A percentile compares a stretch with the other conserved stretches of the same genome.
These are phyloP conservation scores for Lasioglossum malachurum DNA, from an alignment of 2,888 invertebrate genomes.

Conservation along the genomic window DNA sequence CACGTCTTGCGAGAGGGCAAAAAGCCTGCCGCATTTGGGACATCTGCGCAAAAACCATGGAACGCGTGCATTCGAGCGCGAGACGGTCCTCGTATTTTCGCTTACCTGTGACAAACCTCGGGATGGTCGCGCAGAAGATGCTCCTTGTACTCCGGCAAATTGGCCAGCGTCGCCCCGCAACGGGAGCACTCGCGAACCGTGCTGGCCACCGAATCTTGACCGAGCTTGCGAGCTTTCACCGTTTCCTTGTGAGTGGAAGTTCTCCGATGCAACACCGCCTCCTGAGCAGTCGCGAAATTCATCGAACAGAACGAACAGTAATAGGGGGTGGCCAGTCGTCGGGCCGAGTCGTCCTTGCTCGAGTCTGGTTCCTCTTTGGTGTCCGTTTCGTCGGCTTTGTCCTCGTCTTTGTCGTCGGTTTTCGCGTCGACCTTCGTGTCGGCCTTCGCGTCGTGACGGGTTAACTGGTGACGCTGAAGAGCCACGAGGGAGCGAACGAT, in stretches of 20 bases:
- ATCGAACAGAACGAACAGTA: constrained; percentile 90
- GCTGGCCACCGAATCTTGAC: constrained; percentile 49
- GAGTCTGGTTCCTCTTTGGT: background rate
- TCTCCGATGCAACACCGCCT: constrained; percentile 89
- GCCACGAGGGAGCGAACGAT: constrained; percentile 88
- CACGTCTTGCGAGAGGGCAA: constrained; percentile 91
- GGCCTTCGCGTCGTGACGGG: constrained; percentile 86
- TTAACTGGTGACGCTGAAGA: constrained; percentile 89
- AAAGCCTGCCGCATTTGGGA: constrained; percentile 89
- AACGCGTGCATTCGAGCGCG: background rate
- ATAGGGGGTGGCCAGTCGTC: constrained; percentile 82
- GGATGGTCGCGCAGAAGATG: constrained; percentile 88
- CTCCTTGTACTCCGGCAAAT: constrained; percentile 87
- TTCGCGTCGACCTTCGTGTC: constrained; percentile 49
- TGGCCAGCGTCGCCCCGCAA: constrained; percentile 86
- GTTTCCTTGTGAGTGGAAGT: constrained; percentile 88
- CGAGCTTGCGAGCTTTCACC: constrained; percentile 84
- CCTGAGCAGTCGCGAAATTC: constrained; percentile 87
- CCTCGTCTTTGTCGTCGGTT: background rate
- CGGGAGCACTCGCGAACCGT: constrained; percentile 87
- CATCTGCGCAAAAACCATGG: constrained; percentile 86
- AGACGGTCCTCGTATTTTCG: background rate
- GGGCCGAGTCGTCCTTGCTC: constrained; percentile 17
- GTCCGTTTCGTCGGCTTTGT: background rate
- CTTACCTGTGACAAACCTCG: constrained; percentile 88